Evolutionary conservation across 2,888 invertebrate species (phyloP), one percentile per base, ranked within the genome.

Genomic region (Tortrix viridana): DNA sequence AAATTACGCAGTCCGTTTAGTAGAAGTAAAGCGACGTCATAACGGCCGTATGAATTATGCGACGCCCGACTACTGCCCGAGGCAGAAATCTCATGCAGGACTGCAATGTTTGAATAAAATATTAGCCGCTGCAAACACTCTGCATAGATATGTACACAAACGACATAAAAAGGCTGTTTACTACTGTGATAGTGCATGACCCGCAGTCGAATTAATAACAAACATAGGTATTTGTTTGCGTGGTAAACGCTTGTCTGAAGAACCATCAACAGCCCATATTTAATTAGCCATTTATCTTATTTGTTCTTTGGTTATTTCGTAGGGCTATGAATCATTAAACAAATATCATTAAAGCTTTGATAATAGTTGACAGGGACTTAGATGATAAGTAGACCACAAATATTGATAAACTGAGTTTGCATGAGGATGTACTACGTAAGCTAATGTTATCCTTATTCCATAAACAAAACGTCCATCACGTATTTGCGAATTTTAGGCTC

Each of bases 191-290:
- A 50, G 62, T 48, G 52, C 52, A 48, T 68, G 70, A 71, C 56
- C 71, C 67, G 69, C 58, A 60, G 57, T 60, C 48, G 66, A 67
- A 72, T 41, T 66, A 73, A 71, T 63, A 65, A 37, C 16, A 53
- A 43, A 63, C 66, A 74, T 72, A 73, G n/a, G n/a, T n/a, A n/a
- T n/a, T n/a, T n/a, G n/a, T 76, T 76, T 71, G 69, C 59, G 66
- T 54, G 67, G 59, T 57, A 67, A 58, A 57, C 56, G 32, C 9
- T 37, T 32, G 20, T 55, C 44, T 59, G 59, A 19, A 19, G n/a
- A 46, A 7, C 26, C 19, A 22, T 23, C 3, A 16, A 12, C n/a
- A 53, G 53, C 16, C 18, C 41, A 53, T 43, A 43, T 43, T 23
- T 9, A 2, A 26, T 26, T 26, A 26, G 26, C 26, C 19, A 43